These are phyloP conservation scores for Zapornia atra DNA, from an alignment of 2,113 vertebrate genomes.

Conservation along the genomic window DNA sequence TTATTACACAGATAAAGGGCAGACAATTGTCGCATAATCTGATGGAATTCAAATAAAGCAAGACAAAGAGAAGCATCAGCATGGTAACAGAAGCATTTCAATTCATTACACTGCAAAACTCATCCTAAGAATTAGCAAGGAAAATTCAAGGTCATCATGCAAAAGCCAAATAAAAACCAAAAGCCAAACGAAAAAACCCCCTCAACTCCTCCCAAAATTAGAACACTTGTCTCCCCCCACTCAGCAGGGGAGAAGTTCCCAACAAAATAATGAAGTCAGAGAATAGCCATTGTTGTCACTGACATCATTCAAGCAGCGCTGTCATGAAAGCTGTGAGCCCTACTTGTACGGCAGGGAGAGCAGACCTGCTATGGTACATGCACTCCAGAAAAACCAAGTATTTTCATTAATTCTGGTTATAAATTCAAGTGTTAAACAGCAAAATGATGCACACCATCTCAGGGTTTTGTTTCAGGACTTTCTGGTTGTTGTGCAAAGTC, in stretches of 20 bases:
- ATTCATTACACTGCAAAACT: neutral
- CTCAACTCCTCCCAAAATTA: neutral
- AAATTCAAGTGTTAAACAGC: neutral
- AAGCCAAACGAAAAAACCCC: neutral
- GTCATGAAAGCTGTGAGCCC: neutral
- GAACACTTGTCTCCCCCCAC: neutral
- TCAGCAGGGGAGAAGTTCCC: neutral
- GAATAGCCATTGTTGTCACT: neutral
- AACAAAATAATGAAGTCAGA: neutral
- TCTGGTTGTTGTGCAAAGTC: neutral
- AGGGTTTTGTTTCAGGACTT: neutral
- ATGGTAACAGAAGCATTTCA: slow-evolving; percentile 42
- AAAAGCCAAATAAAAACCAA: neutral
- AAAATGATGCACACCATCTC: rapidly evolving
- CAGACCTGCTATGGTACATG: rapidly evolving
- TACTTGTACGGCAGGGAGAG: rapidly evolving
- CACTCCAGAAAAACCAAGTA: neutral
- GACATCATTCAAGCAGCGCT: neutral
- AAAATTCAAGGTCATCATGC: slow-evolving; percentile 54
- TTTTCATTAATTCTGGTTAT: neutral
- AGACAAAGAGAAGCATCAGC: slow-evolving; percentile 59
- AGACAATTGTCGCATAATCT: slow-evolving; percentile 39
- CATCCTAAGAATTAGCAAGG: neutral
- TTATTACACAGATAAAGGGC: slow-evolving; percentile 29
- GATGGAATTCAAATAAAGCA: slow-evolving; percentile 47